Evolutionary conservation across 2,888 invertebrate species (phyloP).

Genomic region (Nemotelus pantherinus): DNA sequence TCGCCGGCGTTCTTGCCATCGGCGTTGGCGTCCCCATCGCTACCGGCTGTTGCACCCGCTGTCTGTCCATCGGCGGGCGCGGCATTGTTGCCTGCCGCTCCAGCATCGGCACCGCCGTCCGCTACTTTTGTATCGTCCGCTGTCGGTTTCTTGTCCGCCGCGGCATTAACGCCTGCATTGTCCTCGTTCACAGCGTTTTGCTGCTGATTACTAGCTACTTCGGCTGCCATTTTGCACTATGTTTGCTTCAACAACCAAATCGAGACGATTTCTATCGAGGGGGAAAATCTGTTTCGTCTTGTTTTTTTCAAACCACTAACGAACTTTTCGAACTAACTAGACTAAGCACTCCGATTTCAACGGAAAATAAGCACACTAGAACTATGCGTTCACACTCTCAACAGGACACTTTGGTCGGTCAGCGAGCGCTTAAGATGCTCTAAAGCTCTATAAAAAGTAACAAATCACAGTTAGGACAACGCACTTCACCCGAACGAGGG

Average conservation of each 20-base stretch:
- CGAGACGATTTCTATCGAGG: slow-evolving; percentile 2
- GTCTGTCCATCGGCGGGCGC: slow-evolving; percentile 57
- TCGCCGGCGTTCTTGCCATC: slow-evolving; percentile 66
- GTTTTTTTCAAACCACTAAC: neutral
- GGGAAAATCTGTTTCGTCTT: slow-evolving; percentile 6
- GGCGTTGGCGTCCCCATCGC: slow-evolving; percentile 62
- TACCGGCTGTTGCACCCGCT: slow-evolving; percentile 46
- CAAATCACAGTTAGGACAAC: slow-evolving; percentile 1
- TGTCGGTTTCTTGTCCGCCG: slow-evolving; percentile 53
- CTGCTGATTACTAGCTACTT: slow-evolving; percentile 72
- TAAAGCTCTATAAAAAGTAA: neutral
- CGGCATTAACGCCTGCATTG: slow-evolving; percentile 61
- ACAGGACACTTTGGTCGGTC: slow-evolving; percentile 2
- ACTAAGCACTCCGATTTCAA: slow-evolving; percentile 26
- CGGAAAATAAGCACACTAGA: slow-evolving; percentile 18
- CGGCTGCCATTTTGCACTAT: slow-evolving; percentile 74
- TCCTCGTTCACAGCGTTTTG: slow-evolving; percentile 64
- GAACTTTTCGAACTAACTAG: slow-evolving; percentile 3
- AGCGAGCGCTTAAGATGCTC: neutral
- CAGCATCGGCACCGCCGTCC: slow-evolving; percentile 50
- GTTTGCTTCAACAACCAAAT: neutral
- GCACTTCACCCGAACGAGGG: no score
- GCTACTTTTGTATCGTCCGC: slow-evolving; percentile 60
- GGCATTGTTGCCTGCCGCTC: slow-evolving; percentile 45
- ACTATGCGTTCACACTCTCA: slow-evolving; percentile 27